A percentile compares a stretch with the other conserved stretches of the same genome.
phyloP scores from a whole-genome alignment of 2,113 vertebrate genomes.

The Athene cunicularia region DNA sequence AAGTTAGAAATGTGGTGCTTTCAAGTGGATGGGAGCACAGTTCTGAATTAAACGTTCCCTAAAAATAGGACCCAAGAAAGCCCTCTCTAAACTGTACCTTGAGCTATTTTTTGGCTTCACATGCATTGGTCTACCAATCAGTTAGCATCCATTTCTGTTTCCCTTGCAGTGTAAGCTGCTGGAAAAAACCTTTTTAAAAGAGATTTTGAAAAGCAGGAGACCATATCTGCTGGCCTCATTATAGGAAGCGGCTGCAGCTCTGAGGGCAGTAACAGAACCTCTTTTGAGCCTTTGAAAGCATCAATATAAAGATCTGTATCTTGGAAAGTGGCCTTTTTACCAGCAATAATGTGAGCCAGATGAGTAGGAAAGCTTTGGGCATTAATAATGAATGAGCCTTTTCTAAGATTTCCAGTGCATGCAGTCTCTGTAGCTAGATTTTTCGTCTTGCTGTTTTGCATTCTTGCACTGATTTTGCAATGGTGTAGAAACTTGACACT shows the following conservation, averaged over 20 bases:
- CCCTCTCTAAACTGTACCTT: neutral
- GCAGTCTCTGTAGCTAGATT: neutral
- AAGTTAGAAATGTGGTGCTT: neutral
- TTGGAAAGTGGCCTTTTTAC: conserved; percentile 52
- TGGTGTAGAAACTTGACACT: neutral
- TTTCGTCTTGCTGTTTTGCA: conserved; percentile 1
- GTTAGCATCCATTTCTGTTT: neutral
- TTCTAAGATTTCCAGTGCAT: conserved; percentile 31
- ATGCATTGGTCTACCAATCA: neutral
- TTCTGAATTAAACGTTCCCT: neutral
- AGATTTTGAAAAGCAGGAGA: neutral
- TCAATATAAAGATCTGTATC: conserved; percentile 65
- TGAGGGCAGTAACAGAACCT: conserved; percentile 31
- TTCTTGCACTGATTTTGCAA: conserved; percentile 32
- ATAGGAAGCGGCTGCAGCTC: conserved; percentile 15
- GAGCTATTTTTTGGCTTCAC: neutral
- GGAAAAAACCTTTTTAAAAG: conserved; percentile 3
- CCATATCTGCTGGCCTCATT: neutral
- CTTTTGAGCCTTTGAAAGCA: conserved; percentile 53
- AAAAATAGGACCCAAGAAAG: neutral
- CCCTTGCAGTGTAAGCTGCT: neutral
- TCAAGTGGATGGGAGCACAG: neutral
- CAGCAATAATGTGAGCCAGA: conserved; percentile 52
- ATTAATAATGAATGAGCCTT: conserved; percentile 62
- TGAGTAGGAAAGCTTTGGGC: conserved; percentile 18